Evolutionary conservation across 2,113 vertebrate species (phyloP).

Genomic region (Indicator maculatus): DNA sequence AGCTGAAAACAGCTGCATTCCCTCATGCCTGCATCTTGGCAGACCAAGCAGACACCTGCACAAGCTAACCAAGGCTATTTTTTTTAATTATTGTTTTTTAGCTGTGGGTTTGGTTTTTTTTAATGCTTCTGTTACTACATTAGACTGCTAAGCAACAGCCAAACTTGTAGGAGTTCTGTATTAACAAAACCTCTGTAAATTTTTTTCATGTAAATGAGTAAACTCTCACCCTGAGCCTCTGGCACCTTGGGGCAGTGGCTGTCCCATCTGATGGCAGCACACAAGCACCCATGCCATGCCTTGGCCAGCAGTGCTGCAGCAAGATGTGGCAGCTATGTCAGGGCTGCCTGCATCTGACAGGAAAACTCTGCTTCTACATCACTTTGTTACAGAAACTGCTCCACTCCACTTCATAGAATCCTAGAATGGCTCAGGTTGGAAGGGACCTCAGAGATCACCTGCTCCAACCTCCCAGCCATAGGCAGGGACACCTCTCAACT

Average conservation of each 20-base stretch:
- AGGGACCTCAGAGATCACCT: too few relatives aligned
- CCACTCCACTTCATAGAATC: not conserved
- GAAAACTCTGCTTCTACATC: not conserved
- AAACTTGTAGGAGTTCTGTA: not conserved
- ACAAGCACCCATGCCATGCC: accelerated
- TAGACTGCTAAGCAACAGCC: not conserved
- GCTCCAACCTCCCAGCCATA: too few relatives aligned
- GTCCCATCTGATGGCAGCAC: not conserved
- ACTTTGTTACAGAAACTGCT: not conserved
- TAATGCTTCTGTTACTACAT: not conserved
- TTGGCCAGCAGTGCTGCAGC: not conserved
- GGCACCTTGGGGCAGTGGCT: not conserved
- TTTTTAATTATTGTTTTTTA: not conserved
- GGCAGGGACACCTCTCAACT: too few relatives aligned
- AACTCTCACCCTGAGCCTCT: not conserved
- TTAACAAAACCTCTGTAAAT: not conserved
- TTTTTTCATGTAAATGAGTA: not conserved
- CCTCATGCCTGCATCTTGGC: constrained; percentile 7
- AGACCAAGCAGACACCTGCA: not conserved
- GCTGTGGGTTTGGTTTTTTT: not conserved
- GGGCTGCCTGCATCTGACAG: not conserved
- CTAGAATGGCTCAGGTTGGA: too few relatives aligned
- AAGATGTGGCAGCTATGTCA: not conserved
- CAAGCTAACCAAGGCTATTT: not conserved
- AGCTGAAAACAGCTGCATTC: not conserved